phyloP scores from a whole-genome alignment of 2,888 invertebrate genomes.

The Lypha dubia region DNA sequence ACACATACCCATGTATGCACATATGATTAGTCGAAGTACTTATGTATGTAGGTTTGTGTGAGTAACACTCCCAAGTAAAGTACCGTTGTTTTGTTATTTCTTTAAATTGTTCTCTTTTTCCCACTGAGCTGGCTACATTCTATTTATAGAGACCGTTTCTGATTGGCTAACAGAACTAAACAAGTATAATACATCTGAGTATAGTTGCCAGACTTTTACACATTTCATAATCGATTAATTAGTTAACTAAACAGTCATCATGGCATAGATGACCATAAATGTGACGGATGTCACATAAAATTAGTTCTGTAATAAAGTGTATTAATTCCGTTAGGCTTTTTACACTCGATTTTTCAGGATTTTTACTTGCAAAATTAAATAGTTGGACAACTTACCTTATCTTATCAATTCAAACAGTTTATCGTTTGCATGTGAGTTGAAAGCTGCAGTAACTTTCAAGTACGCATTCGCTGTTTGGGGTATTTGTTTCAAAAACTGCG shows the following conservation, averaged over 20 bases:
- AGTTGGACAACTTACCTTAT: too few species aligned
- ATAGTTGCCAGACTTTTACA: slow-evolving; percentile 55
- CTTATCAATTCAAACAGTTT: too few species aligned
- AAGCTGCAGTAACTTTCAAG: too few species aligned
- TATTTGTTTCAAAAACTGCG: too few species aligned
- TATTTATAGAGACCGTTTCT: slow-evolving; percentile 31
- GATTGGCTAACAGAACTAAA: slow-evolving; percentile 46
- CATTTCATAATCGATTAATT: not conserved
- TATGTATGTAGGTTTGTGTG: not conserved
- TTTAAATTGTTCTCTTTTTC: slow-evolving; percentile 1
- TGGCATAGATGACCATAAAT: too few species aligned
- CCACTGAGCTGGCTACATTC: slow-evolving; percentile 24
- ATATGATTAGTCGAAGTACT: not conserved
- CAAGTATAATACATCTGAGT: not conserved
- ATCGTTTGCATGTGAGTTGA: too few species aligned
- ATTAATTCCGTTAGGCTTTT: too few species aligned
- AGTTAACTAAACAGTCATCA: not conserved
- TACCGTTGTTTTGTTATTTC: not conserved
- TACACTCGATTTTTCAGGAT: too few species aligned
- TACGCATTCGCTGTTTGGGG: too few species aligned
- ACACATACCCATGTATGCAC: not conserved
- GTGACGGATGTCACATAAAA: too few species aligned
- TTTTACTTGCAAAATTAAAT: too few species aligned
- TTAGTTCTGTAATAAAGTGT: too few species aligned
- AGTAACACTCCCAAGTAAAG: slow-evolving; percentile 28